Evolutionary conservation across 2,888 invertebrate species (phyloP).

Genomic region (Ormyrus rosae): DNA sequence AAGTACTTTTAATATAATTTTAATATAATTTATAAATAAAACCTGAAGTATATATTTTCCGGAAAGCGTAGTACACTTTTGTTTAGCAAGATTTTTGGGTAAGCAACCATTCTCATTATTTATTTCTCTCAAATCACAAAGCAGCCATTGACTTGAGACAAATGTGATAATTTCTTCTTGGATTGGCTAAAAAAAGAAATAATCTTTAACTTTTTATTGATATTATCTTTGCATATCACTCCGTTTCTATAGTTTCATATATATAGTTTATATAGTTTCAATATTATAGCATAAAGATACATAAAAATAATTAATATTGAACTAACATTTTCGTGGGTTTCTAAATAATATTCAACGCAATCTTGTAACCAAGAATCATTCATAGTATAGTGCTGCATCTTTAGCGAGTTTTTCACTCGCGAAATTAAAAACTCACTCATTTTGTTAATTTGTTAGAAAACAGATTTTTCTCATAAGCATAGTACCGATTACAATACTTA

Average conservation of each 20-base stretch:
- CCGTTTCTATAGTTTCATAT: no score
- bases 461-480: no score
- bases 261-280: no score
- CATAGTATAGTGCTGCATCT: constrained; percentile 65
- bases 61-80: constrained; percentile 76
- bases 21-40: constrained; percentile 24
- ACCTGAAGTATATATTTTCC: constrained; percentile 82
- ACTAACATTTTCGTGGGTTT: constrained; percentile 63
- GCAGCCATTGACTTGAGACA: constrained; percentile 82
- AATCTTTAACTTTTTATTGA: background rate
- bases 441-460: constrained; percentile 30
- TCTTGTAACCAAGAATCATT: constrained; percentile 70
- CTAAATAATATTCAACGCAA: constrained; percentile 68
- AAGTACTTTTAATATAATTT: no score
- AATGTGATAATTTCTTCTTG: constrained; percentile 78
- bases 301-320: constrained; percentile 10
- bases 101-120: constrained; percentile 78
- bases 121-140: constrained; percentile 81
- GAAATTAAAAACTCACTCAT: constrained; percentile 62
- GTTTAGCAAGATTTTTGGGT: constrained; percentile 78
- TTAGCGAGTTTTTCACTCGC: constrained; percentile 63
- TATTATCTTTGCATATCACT: background rate
- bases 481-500: no score
- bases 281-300: constrained; percentile 5
- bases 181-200: constrained; percentile 62